Evolutionary conservation across 1,140 invertebrate species (phyloP), one percentile per base, ranked within the genome.

Genomic region (Muscidifurax raptorellus): DNA sequence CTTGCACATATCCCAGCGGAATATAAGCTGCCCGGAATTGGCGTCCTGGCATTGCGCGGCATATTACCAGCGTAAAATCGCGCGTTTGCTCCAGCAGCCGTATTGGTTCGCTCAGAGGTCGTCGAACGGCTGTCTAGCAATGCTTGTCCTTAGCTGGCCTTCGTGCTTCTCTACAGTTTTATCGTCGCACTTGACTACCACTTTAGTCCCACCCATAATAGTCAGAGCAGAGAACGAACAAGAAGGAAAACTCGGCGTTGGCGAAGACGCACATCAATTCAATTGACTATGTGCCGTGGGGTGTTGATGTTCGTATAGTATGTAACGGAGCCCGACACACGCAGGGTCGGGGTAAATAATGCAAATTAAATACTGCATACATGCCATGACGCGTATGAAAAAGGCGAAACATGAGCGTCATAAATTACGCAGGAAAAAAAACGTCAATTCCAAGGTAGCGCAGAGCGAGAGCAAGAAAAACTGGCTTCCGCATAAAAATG

Each of bases 61-160:
- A 52, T n/a, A n/a, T 72, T 15, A 36, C 22, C 28, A 7, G 72
- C 6, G 52, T 66, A 82, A 36, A 76, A 69, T 66, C n/a, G 32
- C 36, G 22, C 7, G 40, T 27, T 9, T 1, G 2, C 32, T 74
- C 32, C 18, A 2, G 0, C 18, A 2, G 0, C 1, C 25, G 27
- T n/a, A 27, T 10, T 27, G 25, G 22, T 1, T 6, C 25, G 3
- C n/a, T 12, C 71, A 3, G 30, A 36, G 18, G 25, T 36, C 7
- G 25, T 2, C n/a, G 59, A 40, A 10, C 36, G 59, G 59, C 59
- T 64, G 1, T n/a, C 36, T 40, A 7, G 36, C 36, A 9, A 6
- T 66, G 22, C 69, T 74, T 81, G 59, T 81, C 80, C 67, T 59
- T 81, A 81, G 36, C 36, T 40, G 9, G 36, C 36, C n/a, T n/a